phyloP scores from a whole-genome alignment of 2,113 vertebrate genomes.

The Elgaria multicarinata region DNA sequence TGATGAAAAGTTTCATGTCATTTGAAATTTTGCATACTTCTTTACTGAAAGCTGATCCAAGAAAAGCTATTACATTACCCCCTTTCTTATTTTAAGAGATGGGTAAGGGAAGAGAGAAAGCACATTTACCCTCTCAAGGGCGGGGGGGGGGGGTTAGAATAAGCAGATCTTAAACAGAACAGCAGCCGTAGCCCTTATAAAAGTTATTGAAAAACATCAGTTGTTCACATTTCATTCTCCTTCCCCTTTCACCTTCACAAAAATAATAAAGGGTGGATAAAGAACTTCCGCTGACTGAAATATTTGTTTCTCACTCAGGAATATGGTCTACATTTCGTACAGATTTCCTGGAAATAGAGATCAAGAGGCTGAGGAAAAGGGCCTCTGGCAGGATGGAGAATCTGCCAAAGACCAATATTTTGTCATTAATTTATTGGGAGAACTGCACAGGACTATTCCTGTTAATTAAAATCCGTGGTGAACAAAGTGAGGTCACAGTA shows the following conservation, averaged over 20 bases:
- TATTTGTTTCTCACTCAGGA: conserved; percentile 69
- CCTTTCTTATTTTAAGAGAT: background rate
- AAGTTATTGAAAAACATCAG: background rate
- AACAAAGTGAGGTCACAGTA: conserved; percentile 67
- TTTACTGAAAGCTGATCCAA: background rate
- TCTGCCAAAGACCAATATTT: conserved; percentile 65
- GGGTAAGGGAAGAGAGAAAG: background rate
- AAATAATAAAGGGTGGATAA: conserved; percentile 16
- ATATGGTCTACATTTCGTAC: conserved; percentile 70
- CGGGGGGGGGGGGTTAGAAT: background rate
- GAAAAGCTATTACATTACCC: background rate
- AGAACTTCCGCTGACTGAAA: conserved; percentile 59
- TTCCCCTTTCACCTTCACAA: conserved; percentile 50
- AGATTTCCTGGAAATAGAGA: conserved; percentile 72
- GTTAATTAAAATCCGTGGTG: conserved; percentile 73
- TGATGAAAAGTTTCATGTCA: background rate
- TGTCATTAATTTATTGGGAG: conserved; percentile 69
- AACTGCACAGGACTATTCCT: conserved; percentile 59
- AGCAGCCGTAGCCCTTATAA: background rate
- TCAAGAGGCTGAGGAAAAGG: conserved; percentile 63
- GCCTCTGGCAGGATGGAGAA: conserved; percentile 64
- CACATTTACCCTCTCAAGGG: background rate
- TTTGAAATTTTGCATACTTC: background rate
- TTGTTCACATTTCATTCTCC: conserved; percentile 32
- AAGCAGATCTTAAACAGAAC: background rate